Base-by-base conservation (phyloP, 53 echinoderm and acorn worm genomes). In the Crossaster papposus region DNA sequence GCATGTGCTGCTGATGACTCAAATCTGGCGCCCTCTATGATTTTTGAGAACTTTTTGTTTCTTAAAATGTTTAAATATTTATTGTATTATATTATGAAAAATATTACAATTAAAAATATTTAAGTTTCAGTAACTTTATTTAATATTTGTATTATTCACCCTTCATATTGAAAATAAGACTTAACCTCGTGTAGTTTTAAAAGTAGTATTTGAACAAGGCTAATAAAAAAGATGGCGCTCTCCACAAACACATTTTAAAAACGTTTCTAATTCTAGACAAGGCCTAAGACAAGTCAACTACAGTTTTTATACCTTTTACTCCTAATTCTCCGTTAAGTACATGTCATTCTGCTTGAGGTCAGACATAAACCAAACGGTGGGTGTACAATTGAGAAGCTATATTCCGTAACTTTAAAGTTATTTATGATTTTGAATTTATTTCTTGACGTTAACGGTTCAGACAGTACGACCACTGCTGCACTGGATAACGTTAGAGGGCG, bases 211-310 rank as follows among this genome's bases (percentile, higher is more conserved):
- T 87, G 87, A 87, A 35, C 51, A 50, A 87, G 87, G 87, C 32
- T 24, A 87, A 54, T 68, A 68, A 30, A 14, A 37, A 87, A 80
- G 50, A 89, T 89, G 79, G 89, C 89, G 80, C 79, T 30, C 50
- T 30, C 52, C 70, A 80, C 7, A 30, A 80, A 89, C 4, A 6
- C 24, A 24, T 68, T n/a, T 12, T n/a, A 11, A 26, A 24, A 68
- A 68, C 68, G 68, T 68, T 28, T 2, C 9, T 26, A 24, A n/a
- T 22, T 14, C 3, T 18, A 13, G n/a, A n/a, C n/a, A n/a, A n/a
- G n/a, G n/a, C n/a, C n/a, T n/a, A n/a, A n/a, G n/a, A n/a, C n/a
- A n/a, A 20, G 68, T 68, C 28, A 26, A 11, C 10, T 26, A 26
- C n/a, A 6, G 10, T 68, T 68, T 68, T 26, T 4, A 28, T 12